These are phyloP conservation scores for Nesogale talazaci DNA, from an alignment of 2,113 vertebrate genomes.

Conservation along the genomic window DNA sequence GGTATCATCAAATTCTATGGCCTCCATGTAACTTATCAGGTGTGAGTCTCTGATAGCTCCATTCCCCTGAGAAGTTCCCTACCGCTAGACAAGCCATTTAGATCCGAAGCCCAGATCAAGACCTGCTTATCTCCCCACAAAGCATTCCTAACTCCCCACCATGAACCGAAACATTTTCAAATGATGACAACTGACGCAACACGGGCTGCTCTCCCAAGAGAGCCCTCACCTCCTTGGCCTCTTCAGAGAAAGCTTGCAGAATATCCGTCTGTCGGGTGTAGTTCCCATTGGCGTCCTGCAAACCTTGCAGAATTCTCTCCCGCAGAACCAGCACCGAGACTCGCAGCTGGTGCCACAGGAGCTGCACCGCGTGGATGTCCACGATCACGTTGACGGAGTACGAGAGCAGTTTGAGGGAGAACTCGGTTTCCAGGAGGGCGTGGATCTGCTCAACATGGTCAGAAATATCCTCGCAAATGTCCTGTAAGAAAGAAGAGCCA, in stretches of 20 bases:
- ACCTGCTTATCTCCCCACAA: neutral
- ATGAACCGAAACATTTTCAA: slow-evolving; percentile 19
- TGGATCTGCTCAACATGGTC: slow-evolving; percentile 99
- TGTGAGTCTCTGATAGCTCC: neutral
- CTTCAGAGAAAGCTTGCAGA: slow-evolving; percentile 96
- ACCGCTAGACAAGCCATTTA: neutral
- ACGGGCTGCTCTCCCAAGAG: neutral
- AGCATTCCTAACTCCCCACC: neutral
- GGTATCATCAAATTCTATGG: neutral
- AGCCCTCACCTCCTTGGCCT: slow-evolving; percentile 92
- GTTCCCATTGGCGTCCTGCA: slow-evolving; percentile 99
- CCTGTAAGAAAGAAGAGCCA: slow-evolving; percentile 85
- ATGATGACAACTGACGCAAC: neutral
- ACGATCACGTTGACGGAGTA: slow-evolving; percentile 99
- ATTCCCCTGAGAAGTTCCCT: neutral
- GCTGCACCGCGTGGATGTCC: slow-evolving; percentile 95
- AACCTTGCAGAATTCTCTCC: slow-evolving; percentile 97
- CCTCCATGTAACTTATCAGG: neutral
- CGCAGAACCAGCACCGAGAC: slow-evolving; percentile 98
- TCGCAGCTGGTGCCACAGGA: slow-evolving; percentile 99
- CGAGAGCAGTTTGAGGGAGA: slow-evolving; percentile 98
- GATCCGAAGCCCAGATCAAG: neutral
- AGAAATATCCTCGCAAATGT: slow-evolving; percentile 99
- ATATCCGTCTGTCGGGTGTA: slow-evolving; percentile 98
- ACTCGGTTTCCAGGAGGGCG: slow-evolving; percentile 97